These are phyloP conservation scores for Mormyrus hasselquistii DNA, from an alignment of 2,797 vertebrate genomes.

Conservation along the genomic window DNA sequence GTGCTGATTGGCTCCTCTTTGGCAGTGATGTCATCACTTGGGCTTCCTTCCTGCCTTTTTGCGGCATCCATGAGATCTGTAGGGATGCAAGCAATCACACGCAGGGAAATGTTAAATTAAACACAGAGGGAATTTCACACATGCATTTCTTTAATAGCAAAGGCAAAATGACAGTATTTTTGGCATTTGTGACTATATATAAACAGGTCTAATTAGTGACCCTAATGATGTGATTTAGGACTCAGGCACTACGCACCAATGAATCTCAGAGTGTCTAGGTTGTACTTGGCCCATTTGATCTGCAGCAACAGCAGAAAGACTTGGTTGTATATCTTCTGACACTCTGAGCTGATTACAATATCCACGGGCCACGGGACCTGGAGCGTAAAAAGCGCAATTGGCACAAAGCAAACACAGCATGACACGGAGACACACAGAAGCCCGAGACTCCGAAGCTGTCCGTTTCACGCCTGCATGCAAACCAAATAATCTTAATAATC, in stretches of 20 bases:
- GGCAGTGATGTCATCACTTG: slow-evolving; percentile 49
- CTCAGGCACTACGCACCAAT: slow-evolving; percentile 65
- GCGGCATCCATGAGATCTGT: slow-evolving; percentile 70
- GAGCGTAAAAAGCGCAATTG: neutral
- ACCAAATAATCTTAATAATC: neutral
- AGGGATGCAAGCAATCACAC: neutral
- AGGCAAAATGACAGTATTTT: neutral
- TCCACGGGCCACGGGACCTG: slow-evolving; percentile 99
- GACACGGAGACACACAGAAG: neutral
- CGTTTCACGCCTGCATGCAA: neutral
- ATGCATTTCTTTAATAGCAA: neutral
- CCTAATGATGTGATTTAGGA: neutral
- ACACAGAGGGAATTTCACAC: neutral
- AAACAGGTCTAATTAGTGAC: neutral
- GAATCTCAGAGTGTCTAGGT: slow-evolving; percentile 88
- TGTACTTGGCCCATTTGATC: slow-evolving; percentile 99
- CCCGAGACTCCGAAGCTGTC: neutral
- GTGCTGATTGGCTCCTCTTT: slow-evolving; percentile 66
- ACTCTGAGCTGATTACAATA: slow-evolving; percentile 95
- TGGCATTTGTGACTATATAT: neutral
- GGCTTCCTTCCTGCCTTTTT: slow-evolving; percentile 58
- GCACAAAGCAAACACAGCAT: neutral
- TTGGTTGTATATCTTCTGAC: slow-evolving; percentile 98
- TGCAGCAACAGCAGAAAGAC: slow-evolving; percentile 92
- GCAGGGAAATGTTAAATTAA: neutral